Evolutionary conservation across 2,797 vertebrate genomes (phyloP), one percentile per base, ranked within the genome.

Genomic region (Chloroceryle inda): DNA sequence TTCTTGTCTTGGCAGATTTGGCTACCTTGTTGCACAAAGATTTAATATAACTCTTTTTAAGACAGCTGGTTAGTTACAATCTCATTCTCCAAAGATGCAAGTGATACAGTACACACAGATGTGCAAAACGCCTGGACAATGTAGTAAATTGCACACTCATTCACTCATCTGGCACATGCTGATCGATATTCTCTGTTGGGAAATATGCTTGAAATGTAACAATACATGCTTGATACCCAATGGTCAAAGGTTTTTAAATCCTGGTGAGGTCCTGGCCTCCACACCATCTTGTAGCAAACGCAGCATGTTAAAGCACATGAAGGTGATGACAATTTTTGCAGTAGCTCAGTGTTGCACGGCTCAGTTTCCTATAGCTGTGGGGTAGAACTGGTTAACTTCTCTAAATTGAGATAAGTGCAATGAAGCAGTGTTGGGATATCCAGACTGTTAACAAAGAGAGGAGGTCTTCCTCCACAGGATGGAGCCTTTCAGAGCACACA

Each of bases 1-100:
- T 89, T 74, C 72, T 94, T 80, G 47, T 59, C 85, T 80, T 85
- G 72, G 63, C 64, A 77, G 49, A 68, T 80, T 81, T 66, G 42
- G 50, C 50, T 85, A 5, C 17, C 19, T 75, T 5, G 0, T 52
- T 78, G 35, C 58, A 75, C 75, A 93, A 86, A 93, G n/a, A n/a
- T 50, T 88, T 78, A 50, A 62, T 37, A 10, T 11, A 68, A 80
- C 23, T 44, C 5, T 75, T 72, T 58, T 64, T 6, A 24, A 77
- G 85, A 79, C 4, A 44, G 37, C 26, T 62, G 62, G 68, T 74
- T 63, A 33, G 45, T 79, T 38, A 27, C 13, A 89, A 69, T n/a
- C 7, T 2, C 1, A 5, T 67, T 68, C n/a, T 92, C 77, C 56
- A 83, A 71, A 53, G 75, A n/a, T 3, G 4, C 26, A 69, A 42